Evolutionary conservation across 2,797 vertebrate genomes (phyloP).

Genomic region (Hemitrygon akajei): DNA sequence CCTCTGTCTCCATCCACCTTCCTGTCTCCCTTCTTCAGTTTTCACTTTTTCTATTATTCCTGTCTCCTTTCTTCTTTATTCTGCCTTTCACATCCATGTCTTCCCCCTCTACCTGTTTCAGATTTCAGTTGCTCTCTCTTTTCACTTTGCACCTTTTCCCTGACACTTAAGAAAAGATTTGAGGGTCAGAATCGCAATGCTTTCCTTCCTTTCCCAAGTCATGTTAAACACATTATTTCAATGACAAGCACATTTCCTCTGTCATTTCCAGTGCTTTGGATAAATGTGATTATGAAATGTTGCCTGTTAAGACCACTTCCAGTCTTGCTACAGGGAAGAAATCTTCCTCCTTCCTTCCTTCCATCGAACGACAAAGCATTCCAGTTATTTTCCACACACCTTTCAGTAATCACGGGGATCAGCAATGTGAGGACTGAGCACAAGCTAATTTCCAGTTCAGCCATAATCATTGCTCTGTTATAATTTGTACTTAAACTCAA

Average conservation of each 20-base stretch:
- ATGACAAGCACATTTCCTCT: not conserved
- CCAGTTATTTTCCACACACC: not conserved
- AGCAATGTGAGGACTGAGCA: not conserved
- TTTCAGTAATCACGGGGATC: not conserved
- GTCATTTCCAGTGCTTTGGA: not conserved
- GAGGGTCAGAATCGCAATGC: not conserved
- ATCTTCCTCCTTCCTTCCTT: not conserved
- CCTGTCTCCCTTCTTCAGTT: not conserved
- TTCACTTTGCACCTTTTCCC: not conserved
- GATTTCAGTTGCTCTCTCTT: not conserved
- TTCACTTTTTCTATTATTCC: not conserved
- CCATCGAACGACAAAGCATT: not conserved
- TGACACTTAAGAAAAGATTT: not conserved
- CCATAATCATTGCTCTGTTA: not conserved
- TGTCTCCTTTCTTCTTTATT: not conserved
- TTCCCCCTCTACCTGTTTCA: not conserved
- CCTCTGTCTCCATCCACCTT: not conserved
- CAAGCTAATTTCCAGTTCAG: not conserved
- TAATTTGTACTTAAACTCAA: not conserved
- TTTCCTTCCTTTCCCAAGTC: not conserved
- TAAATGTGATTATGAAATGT: not conserved
- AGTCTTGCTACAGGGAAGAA: not conserved
- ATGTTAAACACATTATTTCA: not conserved
- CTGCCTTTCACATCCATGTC: not conserved
- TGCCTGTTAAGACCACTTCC: not conserved